Conservation (phyloP, 1,140 invertebrate genomes). For the Calephelis nemesis region DNA sequence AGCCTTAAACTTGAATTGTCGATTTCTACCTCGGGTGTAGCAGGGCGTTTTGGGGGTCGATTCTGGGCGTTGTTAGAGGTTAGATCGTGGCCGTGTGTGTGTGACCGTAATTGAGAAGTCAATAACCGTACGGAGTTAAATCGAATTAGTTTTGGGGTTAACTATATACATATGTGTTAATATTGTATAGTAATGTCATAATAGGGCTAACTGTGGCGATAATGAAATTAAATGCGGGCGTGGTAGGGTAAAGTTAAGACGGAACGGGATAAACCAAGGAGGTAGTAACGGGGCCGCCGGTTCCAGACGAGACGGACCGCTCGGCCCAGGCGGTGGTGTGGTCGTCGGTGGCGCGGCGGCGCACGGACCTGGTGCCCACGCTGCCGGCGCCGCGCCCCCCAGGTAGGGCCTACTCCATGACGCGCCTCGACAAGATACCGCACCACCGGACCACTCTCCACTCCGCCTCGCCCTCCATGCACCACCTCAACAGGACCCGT, state of each 20-base stretch:
- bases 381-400: conserved; percentile 87
- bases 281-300: background rate
- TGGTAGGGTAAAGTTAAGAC: background rate
- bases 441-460: conserved; percentile 67
- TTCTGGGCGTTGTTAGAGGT: too few species aligned
- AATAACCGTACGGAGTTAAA: too few species aligned
- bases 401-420: conserved; percentile 96
- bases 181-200: too few species aligned
- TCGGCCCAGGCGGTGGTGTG: conserved; percentile 80
- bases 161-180: too few species aligned
- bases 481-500: conserved; percentile 54
- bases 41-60: too few species aligned
- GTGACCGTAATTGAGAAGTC: too few species aligned
- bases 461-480: conserved; percentile 72
- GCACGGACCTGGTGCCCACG: conserved; percentile 94
- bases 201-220: too few species aligned
- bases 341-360: conserved; percentile 87
- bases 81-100: too few species aligned
- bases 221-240: too few species aligned
- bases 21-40: too few species aligned
- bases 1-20: too few species aligned
- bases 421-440: conserved; percentile 91
- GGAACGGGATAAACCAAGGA: background rate
- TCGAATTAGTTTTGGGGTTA: too few species aligned
- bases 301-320: conserved; percentile 78